Evolutionary conservation across 2,113 vertebrate genomes (phyloP).

Genomic region (Okapia johnstoni): DNA sequence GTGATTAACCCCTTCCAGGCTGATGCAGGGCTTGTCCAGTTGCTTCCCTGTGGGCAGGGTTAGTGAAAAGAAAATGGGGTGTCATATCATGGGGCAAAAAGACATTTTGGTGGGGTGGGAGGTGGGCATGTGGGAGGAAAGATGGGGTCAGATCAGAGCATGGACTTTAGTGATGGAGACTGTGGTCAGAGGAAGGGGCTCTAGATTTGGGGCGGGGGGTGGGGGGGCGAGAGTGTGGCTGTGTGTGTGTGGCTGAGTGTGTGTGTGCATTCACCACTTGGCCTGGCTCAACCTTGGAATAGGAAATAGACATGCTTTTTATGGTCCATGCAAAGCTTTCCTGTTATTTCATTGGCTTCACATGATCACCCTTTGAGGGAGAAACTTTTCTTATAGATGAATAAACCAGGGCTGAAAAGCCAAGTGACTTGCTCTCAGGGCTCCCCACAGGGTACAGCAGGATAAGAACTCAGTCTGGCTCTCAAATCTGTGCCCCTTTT

Average conservation of each 20-base stretch:
- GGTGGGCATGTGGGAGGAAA: neutral
- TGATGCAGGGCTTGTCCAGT: neutral
- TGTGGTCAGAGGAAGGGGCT: neutral
- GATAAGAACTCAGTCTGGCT: neutral
- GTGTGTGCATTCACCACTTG: neutral
- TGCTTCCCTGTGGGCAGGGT: neutral
- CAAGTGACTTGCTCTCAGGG: neutral
- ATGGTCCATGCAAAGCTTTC: neutral
- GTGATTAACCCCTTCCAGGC: neutral
- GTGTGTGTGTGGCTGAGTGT: neutral
- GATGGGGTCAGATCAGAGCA: neutral
- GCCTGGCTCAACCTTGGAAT: neutral
- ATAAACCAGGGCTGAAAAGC: neutral
- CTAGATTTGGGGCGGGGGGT: fast-evolving
- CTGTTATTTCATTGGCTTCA: neutral
- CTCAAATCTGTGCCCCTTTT: neutral
- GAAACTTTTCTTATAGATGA: neutral
- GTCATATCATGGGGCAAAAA: neutral
- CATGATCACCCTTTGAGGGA: neutral
- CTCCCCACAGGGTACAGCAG: neutral
- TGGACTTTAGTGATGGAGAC: neutral
- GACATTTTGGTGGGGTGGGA: neutral
- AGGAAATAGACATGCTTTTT: neutral
- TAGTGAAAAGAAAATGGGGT: neutral
- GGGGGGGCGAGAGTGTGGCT: fast-evolving